These are phyloP conservation scores for Archilochus colubris DNA, from an alignment of 2,113 vertebrate species.

Conservation along the genomic window DNA sequence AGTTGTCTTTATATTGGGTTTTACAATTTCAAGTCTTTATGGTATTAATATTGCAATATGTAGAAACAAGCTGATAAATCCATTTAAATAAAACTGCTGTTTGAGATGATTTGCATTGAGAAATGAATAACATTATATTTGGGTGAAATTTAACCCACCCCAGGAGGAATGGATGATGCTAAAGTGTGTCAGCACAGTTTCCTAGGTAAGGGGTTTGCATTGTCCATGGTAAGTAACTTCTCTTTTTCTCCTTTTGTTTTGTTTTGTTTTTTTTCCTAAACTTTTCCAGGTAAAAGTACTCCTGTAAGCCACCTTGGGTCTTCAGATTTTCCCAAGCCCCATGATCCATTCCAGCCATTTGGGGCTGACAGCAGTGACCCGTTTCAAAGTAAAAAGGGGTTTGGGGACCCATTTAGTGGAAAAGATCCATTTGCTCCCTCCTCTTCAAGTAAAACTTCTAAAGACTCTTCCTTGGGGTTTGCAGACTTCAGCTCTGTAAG, in stretches of 20 bases:
- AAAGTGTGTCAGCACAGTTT: neutral
- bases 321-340: slow-evolving; percentile 84
- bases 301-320: slow-evolving; percentile 88
- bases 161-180: slow-evolving; percentile 5
- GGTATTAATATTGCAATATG: neutral
- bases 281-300: slow-evolving; percentile 91
- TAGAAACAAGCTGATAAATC: neutral
- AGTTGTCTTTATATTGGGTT: neutral
- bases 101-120: neutral
- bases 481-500: slow-evolving; percentile 95
- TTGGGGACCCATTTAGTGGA: slow-evolving; percentile 95
- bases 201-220: slow-evolving; percentile 26
- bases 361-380: slow-evolving; percentile 86
- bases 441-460: slow-evolving; percentile 90
- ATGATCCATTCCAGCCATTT: slow-evolving; percentile 95
- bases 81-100: neutral
- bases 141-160: neutral
- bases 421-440: slow-evolving; percentile 94
- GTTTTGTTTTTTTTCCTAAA: slow-evolving; percentile 52
- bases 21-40: neutral
- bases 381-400: slow-evolving; percentile 93
- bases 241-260: slow-evolving; percentile 50
- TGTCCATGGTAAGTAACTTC: slow-evolving; percentile 74
- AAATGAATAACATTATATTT: neutral
- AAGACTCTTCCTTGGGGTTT: slow-evolving; percentile 87